These are phyloP conservation scores for Myotis findleyi DNA, from an alignment of 2,797 vertebrate species.

Conservation along the genomic window DNA sequence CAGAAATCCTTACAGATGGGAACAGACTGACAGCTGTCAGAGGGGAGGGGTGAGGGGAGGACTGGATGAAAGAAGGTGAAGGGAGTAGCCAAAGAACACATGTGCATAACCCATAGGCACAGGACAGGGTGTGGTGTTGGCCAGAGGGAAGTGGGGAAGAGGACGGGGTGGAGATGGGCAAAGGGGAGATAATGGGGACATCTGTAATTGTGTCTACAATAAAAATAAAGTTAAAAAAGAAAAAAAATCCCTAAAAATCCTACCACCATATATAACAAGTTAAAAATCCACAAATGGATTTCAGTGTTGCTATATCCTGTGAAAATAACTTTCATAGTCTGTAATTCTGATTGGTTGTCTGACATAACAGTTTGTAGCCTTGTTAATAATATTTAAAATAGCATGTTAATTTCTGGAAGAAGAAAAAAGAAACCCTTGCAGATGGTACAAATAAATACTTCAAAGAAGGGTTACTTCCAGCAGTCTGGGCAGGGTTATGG, in stretches of 20 bases:
- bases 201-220: neutral
- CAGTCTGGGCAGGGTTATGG: neutral
- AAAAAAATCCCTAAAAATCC: neutral
- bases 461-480: neutral
- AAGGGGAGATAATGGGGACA: neutral
- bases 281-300: neutral
- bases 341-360: neutral
- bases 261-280: neutral
- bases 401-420: slow-evolving; percentile 13
- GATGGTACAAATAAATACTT: slow-evolving; percentile 17
- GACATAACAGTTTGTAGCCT: neutral
- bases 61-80: neutral
- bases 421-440: slow-evolving; percentile 2
- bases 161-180: neutral
- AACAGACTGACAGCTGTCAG: neutral
- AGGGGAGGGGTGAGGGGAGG: too few relatives aligned
- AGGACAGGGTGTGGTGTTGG: neutral
- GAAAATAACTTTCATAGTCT: slow-evolving; percentile 41
- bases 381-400: slow-evolving; percentile 33
- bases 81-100: neutral
- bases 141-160: neutral
- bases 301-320: neutral
- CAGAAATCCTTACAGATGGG: neutral
- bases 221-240: neutral
- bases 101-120: neutral